Conservation (phyloP, 2,797 vertebrate species). For the Enteromius radiatus region DNA sequence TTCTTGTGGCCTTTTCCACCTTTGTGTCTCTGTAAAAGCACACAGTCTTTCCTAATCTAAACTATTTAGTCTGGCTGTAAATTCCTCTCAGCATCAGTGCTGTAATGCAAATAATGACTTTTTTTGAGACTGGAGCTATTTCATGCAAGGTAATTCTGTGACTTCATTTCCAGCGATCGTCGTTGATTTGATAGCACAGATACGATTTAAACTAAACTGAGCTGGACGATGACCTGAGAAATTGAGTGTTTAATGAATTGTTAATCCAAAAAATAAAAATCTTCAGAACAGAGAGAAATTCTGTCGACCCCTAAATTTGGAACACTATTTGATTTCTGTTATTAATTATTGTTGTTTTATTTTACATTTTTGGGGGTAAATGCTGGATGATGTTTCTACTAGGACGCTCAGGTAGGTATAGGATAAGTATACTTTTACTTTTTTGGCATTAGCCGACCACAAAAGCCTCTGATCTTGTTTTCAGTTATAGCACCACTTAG, state of each 20-base stretch:
- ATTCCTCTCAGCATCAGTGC: conserved; percentile 40
- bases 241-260: no score
- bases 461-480: conserved; percentile 43
- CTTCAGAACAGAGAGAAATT: not conserved
- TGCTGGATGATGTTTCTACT: not conserved
- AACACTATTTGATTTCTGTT: not conserved
- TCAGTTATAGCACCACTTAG: conserved; percentile 38
- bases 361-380: not conserved
- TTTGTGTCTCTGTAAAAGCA: conserved; percentile 56
- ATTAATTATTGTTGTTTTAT: not conserved
- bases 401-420: not conserved
- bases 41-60: conserved; percentile 63
- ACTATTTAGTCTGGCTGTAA: conserved; percentile 66
- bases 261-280: not conserved
- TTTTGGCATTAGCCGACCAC: conserved; percentile 20
- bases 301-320: not conserved
- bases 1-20: conserved; percentile 32
- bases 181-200: no score
- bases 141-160: conserved; percentile 19
- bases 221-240: no score
- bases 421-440: conserved; percentile 5
- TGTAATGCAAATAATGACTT: conserved; percentile 22
- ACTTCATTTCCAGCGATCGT: no score
- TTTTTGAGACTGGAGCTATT: conserved; percentile 13
- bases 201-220: no score